Percentiles rank a stretch among this genome's conserved stretches.
Conservation (phyloP, 2,797 vertebrate genomes). For the Eulemur coronatus region DNA sequence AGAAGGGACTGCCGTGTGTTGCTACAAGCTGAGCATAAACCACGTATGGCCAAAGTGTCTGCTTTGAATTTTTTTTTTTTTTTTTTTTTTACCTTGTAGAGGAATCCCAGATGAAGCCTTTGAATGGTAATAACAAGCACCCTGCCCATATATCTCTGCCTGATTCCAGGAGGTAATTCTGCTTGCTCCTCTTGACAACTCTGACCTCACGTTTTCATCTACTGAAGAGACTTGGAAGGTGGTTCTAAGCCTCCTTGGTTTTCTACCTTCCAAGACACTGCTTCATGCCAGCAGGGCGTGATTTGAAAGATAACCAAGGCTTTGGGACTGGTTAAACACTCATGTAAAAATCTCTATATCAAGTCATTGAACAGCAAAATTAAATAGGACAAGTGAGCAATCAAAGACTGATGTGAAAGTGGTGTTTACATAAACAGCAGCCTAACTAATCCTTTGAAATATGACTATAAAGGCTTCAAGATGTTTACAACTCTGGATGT, state of each 20-base stretch:
- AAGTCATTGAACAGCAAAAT: conserved; percentile 7
- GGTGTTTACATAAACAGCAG: conserved; percentile 5
- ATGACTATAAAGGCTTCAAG: neutral
- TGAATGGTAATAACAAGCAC: neutral
- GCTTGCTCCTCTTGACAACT: neutral
- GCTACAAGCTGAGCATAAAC: neutral
- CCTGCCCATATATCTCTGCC: neutral
- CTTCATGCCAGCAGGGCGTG: neutral
- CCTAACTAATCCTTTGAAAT: conserved; percentile 19
- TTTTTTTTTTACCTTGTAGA: neutral
- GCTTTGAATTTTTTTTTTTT: neutral
- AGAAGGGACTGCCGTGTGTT: neutral
- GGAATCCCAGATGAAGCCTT: neutral
- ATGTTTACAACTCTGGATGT: neutral
- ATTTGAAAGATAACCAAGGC: neutral
- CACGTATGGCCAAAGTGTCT: neutral
- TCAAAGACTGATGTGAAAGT: neutral
- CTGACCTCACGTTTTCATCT: neutral
- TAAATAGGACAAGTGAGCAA: neutral
- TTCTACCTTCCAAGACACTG: neutral
- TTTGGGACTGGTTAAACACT: conserved; percentile 1
- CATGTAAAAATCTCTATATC: neutral
- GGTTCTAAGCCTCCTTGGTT: neutral
- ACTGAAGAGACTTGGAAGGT: neutral
- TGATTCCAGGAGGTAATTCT: neutral